A percentile compares a stretch with the other conserved stretches of the same genome.
These are phyloP conservation scores for Amphiduros pacificus DNA, from an alignment of 2,888 invertebrate species.

Conservation along the genomic window DNA sequence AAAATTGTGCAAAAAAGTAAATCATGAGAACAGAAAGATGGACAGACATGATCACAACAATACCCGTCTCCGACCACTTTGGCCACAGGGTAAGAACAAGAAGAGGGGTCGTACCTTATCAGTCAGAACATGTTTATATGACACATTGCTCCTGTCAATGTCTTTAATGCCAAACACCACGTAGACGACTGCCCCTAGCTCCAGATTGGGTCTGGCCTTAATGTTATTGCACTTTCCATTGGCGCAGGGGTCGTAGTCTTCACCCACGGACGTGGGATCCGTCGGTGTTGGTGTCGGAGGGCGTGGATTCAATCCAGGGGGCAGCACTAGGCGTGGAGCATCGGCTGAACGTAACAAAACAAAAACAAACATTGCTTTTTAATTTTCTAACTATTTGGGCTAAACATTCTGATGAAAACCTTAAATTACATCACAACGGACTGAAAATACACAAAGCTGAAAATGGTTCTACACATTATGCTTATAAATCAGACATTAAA, in stretches of 20 bases:
- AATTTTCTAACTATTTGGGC: too few relatives aligned
- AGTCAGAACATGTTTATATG: conserved; percentile 44
- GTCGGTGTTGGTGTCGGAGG: neutral
- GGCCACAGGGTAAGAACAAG: neutral
- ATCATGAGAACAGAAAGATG: neutral
- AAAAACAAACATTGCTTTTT: too few relatives aligned
- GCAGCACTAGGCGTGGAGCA: too few relatives aligned
- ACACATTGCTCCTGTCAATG: conserved; percentile 34
- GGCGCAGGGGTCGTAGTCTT: conserved; percentile 23
- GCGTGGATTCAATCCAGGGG: neutral
- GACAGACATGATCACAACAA: neutral
- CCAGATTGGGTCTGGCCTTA: conserved; percentile 43
- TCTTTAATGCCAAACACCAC: conserved; percentile 51
- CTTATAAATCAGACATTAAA: too few relatives aligned
- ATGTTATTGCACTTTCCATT: conserved; percentile 38
- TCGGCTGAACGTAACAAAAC: too few relatives aligned
- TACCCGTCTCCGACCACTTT: neutral
- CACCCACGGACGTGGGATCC: conserved; percentile 4
- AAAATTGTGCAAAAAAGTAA: neutral
- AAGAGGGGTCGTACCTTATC: conserved; percentile 37
- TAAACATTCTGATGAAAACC: too few relatives aligned
- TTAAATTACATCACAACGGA: too few relatives aligned
- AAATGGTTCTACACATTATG: too few relatives aligned
- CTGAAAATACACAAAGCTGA: too few relatives aligned
- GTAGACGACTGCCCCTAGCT: conserved; percentile 47